Evolutionary conservation across 2,888 invertebrate genomes (phyloP), one percentile per base, ranked within the genome.

Genomic region (Sturmia bella): DNA sequence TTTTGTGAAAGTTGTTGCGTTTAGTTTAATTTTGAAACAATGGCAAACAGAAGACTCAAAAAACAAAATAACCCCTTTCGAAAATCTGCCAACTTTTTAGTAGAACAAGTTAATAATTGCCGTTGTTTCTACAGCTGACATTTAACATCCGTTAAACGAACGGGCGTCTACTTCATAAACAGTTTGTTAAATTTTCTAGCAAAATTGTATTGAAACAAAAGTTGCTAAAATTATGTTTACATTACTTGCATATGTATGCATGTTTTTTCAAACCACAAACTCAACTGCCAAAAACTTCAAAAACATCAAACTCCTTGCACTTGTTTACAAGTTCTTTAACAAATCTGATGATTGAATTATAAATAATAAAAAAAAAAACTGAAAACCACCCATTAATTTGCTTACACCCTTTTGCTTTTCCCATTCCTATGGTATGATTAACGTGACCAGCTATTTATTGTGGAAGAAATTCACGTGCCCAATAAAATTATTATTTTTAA

Each of bases 291-390:
- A 13, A 63, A 66, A 43, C 21, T 68, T 66, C 64, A 59, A 27
- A 43, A 66, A 52, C 59, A 43, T 52, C 24, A 21, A 50, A 41
- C n/a, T 13, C 43, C 45, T 48, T 70, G 41, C 45, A 41, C 24
- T 80, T 66, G 41, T 48, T 43, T 56, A 61, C 56, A 43, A 39
- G 69, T 39, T 50, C 6, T 27, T 50, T 24, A 45, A 54, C 54
- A 61, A 27, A 61, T 76, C 19, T 43, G 15, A 13, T 76, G 68
- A 76, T 76, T 76, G 68, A 76, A 68, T 76, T 76, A 32, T 6
- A 32, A 57, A 76, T 50, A 68, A n/a, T n/a, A n/a, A n/a, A n/a
- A n/a, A n/a, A n/a, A 76, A 52, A 43, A 43, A 59, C 13, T 24
- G 48, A 27, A 64, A 32, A 4, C 17, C 43, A 21, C 27, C 43